Conservation (phyloP, 2,797 vertebrate genomes). For the Chaenodraco wilsoni region DNA sequence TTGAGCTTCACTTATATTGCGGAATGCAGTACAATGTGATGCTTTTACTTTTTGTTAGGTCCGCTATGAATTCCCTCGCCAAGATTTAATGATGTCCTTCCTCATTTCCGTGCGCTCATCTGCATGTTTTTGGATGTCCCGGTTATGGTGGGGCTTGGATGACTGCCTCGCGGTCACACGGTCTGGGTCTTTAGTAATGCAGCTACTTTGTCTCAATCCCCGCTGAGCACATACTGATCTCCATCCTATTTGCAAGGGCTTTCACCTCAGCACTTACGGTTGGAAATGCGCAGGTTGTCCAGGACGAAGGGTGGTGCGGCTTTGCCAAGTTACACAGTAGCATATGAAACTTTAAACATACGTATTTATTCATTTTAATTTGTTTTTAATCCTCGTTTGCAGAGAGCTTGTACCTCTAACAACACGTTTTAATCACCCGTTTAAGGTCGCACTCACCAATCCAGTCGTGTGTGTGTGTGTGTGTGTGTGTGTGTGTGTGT, state of each 20-base stretch:
- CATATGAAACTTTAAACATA: slow-evolving; percentile 61
- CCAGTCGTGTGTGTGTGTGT: neutral
- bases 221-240: slow-evolving; percentile 32
- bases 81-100: slow-evolving; percentile 25
- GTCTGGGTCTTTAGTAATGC: slow-evolving; percentile 49
- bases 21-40: neutral
- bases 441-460: no score
- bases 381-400: neutral
- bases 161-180: slow-evolving; percentile 21
- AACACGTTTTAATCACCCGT: neutral
- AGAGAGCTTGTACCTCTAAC: neutral
- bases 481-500: slow-evolving; percentile 4
- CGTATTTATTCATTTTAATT: neutral
- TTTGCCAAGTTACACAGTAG: slow-evolving; percentile 43
- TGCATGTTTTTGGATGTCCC: slow-evolving; percentile 22
- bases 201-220: slow-evolving; percentile 51
- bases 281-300: slow-evolving; percentile 53
- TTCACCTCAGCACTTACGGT: slow-evolving; percentile 45
- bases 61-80: slow-evolving; percentile 26
- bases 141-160: slow-evolving; percentile 31
- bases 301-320: slow-evolving; percentile 41
- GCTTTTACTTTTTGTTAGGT: slow-evolving; percentile 43
- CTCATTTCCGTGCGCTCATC: slow-evolving; percentile 22
- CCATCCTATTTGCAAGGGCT: slow-evolving; percentile 36
- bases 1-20: neutral